These are phyloP conservation scores for Brachionichthys hirsutus DNA, from an alignment of 2,113 vertebrate species.

Conservation along the genomic window DNA sequence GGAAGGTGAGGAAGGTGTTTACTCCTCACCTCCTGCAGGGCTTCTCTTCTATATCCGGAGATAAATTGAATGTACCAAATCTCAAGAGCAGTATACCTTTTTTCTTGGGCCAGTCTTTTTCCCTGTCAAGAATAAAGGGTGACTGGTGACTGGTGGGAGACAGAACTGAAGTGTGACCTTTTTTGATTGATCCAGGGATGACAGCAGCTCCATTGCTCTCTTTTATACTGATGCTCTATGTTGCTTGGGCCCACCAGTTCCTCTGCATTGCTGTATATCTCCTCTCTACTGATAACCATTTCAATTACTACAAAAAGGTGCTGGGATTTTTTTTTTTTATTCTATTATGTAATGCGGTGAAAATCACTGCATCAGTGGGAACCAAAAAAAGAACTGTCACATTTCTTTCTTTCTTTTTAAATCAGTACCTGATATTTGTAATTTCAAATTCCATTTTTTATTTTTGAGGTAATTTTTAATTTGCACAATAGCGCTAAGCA, in stretches of 20 bases:
- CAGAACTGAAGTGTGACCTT: constrained; percentile 54
- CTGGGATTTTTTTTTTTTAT: too few relatives aligned
- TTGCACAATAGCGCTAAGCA: too few relatives aligned
- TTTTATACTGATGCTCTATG: constrained; percentile 15
- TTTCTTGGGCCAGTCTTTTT: constrained; percentile 36
- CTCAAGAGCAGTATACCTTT: constrained; percentile 36
- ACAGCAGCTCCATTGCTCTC: constrained; percentile 25
- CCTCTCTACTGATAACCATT: too few relatives aligned
- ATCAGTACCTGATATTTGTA: too few relatives aligned
- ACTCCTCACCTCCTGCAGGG: constrained; percentile 41
- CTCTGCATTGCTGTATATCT: too few relatives aligned
- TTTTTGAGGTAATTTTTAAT: too few relatives aligned
- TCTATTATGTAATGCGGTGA: too few relatives aligned
- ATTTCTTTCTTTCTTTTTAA: too few relatives aligned
- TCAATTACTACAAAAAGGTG: too few relatives aligned
- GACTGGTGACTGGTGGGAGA: constrained; percentile 28
- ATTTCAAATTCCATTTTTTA: too few relatives aligned
- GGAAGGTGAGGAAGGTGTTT: constrained; percentile 47
- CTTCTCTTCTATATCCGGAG: constrained; percentile 7
- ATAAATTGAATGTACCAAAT: constrained; percentile 41
- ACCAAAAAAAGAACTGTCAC: too few relatives aligned
- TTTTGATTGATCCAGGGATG: constrained; percentile 38
- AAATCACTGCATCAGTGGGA: too few relatives aligned
- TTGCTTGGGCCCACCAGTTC: neutral
- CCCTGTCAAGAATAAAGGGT: constrained; percentile 21